Evolutionary conservation across 2,113 vertebrate genomes (phyloP).

Genomic region (Urocynchramus pylzowi): DNA sequence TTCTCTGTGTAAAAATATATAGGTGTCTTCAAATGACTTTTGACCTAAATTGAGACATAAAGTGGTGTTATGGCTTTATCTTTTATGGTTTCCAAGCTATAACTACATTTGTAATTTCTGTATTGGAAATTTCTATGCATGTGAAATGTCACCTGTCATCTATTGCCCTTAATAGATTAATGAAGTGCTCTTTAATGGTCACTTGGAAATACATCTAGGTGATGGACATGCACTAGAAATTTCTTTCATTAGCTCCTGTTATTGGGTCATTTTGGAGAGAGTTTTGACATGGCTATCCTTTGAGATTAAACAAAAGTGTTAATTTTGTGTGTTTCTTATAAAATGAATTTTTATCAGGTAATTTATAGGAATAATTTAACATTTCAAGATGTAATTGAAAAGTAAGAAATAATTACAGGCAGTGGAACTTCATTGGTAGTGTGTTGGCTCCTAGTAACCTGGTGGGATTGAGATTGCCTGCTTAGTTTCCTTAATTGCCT

Average conservation of each 20-base stretch:
- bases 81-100: not conserved
- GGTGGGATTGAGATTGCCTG: not conserved
- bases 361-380: not conserved
- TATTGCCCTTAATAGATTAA: not conserved
- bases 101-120: not conserved
- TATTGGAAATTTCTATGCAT: not conserved
- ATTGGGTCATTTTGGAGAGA: not conserved
- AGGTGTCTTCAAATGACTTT: not conserved
- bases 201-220: not conserved
- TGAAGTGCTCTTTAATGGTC: not conserved
- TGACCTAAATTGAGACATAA: not conserved
- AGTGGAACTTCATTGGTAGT: not conserved
- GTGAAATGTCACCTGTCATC: not conserved
- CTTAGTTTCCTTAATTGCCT: not conserved
- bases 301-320: not conserved
- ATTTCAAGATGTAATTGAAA: not conserved
- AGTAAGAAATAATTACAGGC: not conserved
- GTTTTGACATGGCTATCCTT: not conserved
- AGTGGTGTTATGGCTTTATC: not conserved
- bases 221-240: not conserved
- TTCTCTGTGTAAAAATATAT: not conserved
- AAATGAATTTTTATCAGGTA: not conserved
- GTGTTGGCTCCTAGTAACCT: not conserved
- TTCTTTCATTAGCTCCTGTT: not conserved
- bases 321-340: not conserved